Conservation (phyloP, 2,888 invertebrate genomes). For the Dichetophora obliterata region DNA sequence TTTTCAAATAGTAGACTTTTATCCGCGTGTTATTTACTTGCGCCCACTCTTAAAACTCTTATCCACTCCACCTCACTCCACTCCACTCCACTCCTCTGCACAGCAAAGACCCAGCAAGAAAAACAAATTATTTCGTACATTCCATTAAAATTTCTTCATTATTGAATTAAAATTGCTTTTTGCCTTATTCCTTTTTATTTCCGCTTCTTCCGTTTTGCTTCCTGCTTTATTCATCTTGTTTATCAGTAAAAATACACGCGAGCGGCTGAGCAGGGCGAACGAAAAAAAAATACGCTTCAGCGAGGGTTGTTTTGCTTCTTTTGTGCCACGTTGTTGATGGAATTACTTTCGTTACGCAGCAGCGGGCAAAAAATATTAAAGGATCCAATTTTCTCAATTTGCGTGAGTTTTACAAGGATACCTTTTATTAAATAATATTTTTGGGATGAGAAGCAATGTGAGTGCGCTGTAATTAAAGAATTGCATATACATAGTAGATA, state of each 20-base stretch:
- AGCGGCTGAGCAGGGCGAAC: not conserved
- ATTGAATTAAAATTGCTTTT: conserved; percentile 26
- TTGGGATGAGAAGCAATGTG: too few relatives aligned
- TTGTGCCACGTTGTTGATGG: not conserved
- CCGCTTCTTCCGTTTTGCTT: conserved; percentile 19
- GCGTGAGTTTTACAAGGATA: too few relatives aligned
- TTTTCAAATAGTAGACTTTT: too few relatives aligned
- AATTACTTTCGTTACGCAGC: not conserved
- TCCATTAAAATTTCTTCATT: conserved; percentile 33
- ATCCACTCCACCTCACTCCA: too few relatives aligned
- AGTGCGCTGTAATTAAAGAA: too few relatives aligned
- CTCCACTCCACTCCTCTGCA: too few relatives aligned
- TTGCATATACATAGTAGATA: too few relatives aligned
- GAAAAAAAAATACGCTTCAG: not conserved
- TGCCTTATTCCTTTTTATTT: conserved; percentile 10
- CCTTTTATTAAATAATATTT: too few relatives aligned
- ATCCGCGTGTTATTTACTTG: too few relatives aligned
- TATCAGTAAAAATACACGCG: conserved; percentile 27
- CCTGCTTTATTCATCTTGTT: conserved; percentile 4
- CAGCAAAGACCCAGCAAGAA: too few relatives aligned
- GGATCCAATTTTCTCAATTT: not conserved
- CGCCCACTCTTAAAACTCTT: too few relatives aligned
- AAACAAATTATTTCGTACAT: not conserved
- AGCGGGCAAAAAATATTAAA: not conserved
- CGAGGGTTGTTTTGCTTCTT: not conserved